These are phyloP conservation scores for Aphelenchoides fujianensis DNA, from an alignment of 1,140 invertebrate genomes.

Conservation along the genomic window DNA sequence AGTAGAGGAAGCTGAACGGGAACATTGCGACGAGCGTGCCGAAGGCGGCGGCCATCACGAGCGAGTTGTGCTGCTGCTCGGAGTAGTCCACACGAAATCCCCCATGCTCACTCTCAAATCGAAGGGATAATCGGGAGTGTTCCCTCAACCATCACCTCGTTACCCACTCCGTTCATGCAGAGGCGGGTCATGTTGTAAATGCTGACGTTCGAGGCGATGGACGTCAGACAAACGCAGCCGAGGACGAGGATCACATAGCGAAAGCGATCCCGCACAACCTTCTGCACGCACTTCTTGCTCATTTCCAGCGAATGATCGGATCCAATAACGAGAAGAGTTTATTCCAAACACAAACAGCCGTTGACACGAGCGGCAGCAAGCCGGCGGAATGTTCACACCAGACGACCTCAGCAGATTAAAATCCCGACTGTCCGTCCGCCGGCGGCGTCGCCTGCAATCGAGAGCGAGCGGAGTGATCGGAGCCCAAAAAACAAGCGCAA, in stretches of 20 bases:
- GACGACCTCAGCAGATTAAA: neutral
- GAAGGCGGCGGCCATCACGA: constrained; percentile 37
- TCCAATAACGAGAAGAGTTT: neutral
- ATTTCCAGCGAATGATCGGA: neutral
- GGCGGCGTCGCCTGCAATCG: neutral
- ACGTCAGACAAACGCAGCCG: constrained; percentile 9
- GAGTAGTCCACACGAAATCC: constrained; percentile 24
- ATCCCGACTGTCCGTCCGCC: neutral
- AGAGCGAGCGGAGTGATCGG: neutral
- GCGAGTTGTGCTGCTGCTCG: constrained; percentile 21
- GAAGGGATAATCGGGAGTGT: neutral
- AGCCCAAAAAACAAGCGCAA: neutral
- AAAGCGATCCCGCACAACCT: neutral
- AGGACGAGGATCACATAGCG: constrained; percentile 7
- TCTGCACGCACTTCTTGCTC: neutral
- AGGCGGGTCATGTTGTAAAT: constrained; percentile 10
- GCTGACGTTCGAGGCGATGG: constrained; percentile 6
- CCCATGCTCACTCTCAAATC: neutral
- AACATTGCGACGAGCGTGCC: constrained; percentile 41
- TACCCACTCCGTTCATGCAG: constrained; percentile 6
- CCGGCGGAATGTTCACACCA: neutral
- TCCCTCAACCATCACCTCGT: constrained; percentile 10
- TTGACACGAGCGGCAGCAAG: too few relatives aligned
- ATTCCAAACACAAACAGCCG: too few relatives aligned
- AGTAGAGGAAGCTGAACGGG: constrained; percentile 42